Evolutionary conservation across 2,888 invertebrate genomes (phyloP), one percentile per base, ranked within the genome.

Genomic region (Aelia acuminata): DNA sequence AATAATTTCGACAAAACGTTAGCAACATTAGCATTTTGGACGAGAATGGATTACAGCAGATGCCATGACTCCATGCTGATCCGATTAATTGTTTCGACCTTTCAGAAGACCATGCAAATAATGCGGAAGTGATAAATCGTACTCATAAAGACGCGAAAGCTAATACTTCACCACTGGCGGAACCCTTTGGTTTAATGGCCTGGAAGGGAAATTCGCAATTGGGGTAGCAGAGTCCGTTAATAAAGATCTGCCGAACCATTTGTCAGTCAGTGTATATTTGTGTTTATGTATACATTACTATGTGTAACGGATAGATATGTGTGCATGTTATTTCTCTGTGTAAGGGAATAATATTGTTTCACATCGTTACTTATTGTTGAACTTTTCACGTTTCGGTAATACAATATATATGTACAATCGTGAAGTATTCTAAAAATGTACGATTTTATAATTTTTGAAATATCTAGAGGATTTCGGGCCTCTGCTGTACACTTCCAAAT

Each of bases 81-180:
- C 63, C 35, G 63, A 70, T 70, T 70, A 70, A 70, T 70, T 1
- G 63, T 70, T 11, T 70, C 20, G 63, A 70, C 63, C 63, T 70
- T 70, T 70, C 63, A 35, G 63, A 70, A 70, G 63, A 70, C 18
- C 63, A 70, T 70, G 35, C 63, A 70, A 70, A 70, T 70, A 70
- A 70, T 35, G 63, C 63, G 63, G 4, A 70, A 70, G 35, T 70
- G 63, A 70, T 70, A 70, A 70, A 70, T 70, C 8, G 63, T 20
- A 35, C 31, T 70, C 63, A 70, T 70, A 70, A 70, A 70, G 63
- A 70, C 63, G 63, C 13, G 26, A 70, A 70, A 70, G 63, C 63
- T 70, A 70, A 70, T 70, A 18, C 13, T 70, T 31, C 63, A 70
- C 63, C 63, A 35, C 35, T 31, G 10, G 5, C 63, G 31, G 63